phyloP scores from a whole-genome alignment of 2,113 vertebrate species.

The Carassius auratus region DNA sequence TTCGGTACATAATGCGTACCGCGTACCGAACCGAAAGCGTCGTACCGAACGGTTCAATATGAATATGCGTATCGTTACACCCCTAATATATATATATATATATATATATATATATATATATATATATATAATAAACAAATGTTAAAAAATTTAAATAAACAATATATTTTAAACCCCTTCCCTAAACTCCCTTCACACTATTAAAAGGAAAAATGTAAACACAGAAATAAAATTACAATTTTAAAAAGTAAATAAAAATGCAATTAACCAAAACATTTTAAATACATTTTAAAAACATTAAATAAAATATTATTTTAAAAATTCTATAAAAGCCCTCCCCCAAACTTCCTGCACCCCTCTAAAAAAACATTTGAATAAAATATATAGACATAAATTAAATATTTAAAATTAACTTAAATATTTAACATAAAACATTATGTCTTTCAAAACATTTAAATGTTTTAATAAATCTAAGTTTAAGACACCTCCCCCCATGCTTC shows the following conservation, averaged over 20 bases:
- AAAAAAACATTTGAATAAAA: neutral
- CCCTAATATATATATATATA: no score
- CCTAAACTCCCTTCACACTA: no score
- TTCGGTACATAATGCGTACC: no score
- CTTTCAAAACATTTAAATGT: neutral
- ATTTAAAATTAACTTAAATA: neutral
- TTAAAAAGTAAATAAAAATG: neutral
- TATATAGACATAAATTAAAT: neutral
- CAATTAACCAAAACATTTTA: neutral
- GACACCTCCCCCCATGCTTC: neutral
- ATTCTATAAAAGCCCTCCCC: neutral
- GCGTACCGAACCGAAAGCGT: no score
- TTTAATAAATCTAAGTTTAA: neutral
- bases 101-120: no score
- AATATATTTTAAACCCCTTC: no score
- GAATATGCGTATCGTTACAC: no score
- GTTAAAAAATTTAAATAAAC: neutral
- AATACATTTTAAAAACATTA: neutral
- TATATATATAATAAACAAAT: no score
- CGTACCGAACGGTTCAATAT: no score
- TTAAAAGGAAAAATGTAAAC: no score
- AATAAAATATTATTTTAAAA: no score
- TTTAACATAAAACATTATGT: neutral
- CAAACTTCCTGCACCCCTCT: neutral
- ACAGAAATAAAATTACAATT: no score